Evolutionary conservation across 2,888 invertebrate species (phyloP).

Genomic region (Caenorhabditis imperialis): DNA sequence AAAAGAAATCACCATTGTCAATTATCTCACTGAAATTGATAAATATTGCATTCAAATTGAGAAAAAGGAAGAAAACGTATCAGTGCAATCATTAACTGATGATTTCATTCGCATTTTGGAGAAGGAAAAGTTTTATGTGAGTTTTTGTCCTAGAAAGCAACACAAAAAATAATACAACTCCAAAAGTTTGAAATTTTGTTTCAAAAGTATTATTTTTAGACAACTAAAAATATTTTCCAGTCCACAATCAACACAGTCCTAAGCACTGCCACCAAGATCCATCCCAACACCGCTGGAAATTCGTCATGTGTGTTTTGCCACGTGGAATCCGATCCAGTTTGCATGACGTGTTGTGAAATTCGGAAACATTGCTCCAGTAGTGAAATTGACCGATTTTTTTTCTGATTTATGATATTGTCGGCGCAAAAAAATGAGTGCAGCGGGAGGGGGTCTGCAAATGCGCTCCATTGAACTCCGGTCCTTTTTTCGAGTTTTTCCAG

Average conservation of each 20-base stretch:
- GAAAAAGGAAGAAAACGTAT: slow-evolving; percentile 3
- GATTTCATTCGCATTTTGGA: slow-evolving; percentile 57
- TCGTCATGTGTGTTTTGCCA: slow-evolving; percentile 23
- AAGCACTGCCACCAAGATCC: slow-evolving; percentile 64
- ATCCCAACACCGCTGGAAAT: slow-evolving; percentile 16
- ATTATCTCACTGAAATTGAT: slow-evolving; percentile 51
- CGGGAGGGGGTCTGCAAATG: too few species aligned
- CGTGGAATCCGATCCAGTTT: slow-evolving; percentile 17
- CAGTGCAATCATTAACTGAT: slow-evolving; percentile 60
- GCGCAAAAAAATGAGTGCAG: too few species aligned
- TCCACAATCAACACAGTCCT: slow-evolving; percentile 66
- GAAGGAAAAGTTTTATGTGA: slow-evolving; percentile 59
- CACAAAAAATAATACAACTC: background rate
- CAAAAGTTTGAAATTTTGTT: slow-evolving; percentile 2
- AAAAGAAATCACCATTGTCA: slow-evolving; percentile 61
- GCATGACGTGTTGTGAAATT: slow-evolving; percentile 25
- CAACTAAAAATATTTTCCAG: too few species aligned
- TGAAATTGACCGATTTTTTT: too few species aligned
- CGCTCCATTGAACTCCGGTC: too few species aligned
- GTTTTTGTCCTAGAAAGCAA: background rate
- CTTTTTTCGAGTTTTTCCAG: too few species aligned
- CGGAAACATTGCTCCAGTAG: slow-evolving; percentile 8
- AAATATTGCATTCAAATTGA: slow-evolving; percentile 36
- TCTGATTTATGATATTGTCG: too few species aligned
- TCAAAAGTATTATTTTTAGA: too few species aligned